Conservation (phyloP, 1,140 invertebrate species). For the Atta colombica region DNA sequence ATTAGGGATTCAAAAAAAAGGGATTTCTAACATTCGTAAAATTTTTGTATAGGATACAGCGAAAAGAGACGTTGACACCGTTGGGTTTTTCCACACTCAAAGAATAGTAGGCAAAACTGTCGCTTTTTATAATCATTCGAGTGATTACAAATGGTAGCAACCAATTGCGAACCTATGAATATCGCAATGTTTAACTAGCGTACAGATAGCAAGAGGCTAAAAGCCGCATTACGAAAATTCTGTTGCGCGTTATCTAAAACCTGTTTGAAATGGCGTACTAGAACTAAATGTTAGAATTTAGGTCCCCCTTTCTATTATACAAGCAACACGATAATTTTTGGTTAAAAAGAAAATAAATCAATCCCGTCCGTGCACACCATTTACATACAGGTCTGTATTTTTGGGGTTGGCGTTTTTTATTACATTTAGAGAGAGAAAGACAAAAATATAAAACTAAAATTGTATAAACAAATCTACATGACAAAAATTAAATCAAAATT, state of each 20-base stretch:
- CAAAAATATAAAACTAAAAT: not conserved
- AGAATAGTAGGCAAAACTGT: not conserved
- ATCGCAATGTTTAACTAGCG: not conserved
- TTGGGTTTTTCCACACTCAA: not conserved
- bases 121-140: not conserved
- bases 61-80: not conserved
- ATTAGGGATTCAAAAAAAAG: not conserved
- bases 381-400: conserved; percentile 27
- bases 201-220: not conserved
- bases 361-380: not conserved
- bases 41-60: not conserved
- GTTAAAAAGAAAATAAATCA: conserved; percentile 10
- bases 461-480: not conserved
- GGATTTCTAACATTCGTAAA: not conserved
- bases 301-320: conserved; percentile 15
- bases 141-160: not conserved
- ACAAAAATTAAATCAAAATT: not conserved
- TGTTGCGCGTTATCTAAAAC: conserved; percentile 31
- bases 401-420: not conserved
- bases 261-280: conserved; percentile 22
- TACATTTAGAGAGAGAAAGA: not conserved
- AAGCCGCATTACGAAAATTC: conserved; percentile 14
- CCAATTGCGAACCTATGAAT: not conserved
- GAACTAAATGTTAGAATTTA: conserved; percentile 6
- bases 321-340: conserved; percentile 15